A percentile compares a stretch with the other conserved stretches of the same genome.
Conservation (phyloP, 2,113 vertebrate species). For the Monarcha castaneiventris region DNA sequence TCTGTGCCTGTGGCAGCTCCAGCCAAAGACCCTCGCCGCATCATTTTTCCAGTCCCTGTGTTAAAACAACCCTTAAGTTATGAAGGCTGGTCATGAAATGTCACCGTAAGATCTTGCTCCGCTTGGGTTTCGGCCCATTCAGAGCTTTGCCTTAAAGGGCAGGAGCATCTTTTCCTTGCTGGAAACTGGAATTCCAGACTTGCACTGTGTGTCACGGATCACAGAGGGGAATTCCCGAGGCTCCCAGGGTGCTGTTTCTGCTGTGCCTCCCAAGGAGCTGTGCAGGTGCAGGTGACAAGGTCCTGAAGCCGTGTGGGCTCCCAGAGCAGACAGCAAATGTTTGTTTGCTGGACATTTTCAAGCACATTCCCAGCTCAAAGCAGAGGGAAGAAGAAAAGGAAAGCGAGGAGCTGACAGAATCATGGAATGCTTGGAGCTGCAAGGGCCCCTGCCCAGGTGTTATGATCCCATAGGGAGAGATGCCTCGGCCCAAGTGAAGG, state of each 20-base stretch:
- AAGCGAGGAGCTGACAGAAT: background rate
- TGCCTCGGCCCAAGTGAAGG: background rate
- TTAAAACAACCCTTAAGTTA: background rate
- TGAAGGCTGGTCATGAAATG: background rate
- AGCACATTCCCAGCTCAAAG: background rate
- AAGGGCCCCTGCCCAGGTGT: background rate
- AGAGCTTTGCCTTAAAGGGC: background rate
- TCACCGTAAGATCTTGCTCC: background rate
- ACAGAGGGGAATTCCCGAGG: fast-evolving
- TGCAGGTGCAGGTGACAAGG: background rate
- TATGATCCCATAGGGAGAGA: background rate
- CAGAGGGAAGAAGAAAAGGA: background rate
- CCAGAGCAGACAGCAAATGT: background rate
- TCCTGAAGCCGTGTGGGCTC: fast-evolving
- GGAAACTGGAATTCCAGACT: background rate
- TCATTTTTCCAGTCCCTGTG: background rate
- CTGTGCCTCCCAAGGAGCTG: fast-evolving
- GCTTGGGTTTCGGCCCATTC: fast-evolving
- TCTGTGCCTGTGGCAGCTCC: background rate
- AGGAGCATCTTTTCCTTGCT: background rate
- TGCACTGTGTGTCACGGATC: background rate
- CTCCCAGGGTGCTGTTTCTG: background rate
- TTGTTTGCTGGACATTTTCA: background rate
- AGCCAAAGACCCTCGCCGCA: background rate
- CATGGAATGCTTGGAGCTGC: background rate